A percentile compares a stretch with the other conserved stretches of the same genome.
phyloP scores from a whole-genome alignment of 2,797 vertebrate genomes.

The Aphelocoma californica region DNA sequence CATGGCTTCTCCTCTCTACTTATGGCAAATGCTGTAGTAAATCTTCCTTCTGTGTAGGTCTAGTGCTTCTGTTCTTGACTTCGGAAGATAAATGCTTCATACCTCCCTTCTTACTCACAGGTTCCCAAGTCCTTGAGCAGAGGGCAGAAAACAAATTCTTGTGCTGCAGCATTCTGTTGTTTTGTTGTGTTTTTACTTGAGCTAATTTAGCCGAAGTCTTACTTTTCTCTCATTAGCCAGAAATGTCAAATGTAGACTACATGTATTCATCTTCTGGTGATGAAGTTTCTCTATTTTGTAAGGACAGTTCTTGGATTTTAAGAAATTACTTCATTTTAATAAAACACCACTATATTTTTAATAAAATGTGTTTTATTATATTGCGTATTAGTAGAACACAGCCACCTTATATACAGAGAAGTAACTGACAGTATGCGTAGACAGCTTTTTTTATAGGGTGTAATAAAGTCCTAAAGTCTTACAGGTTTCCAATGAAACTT shows the following conservation, averaged over 20 bases:
- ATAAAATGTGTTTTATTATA: neutral
- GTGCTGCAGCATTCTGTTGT: neutral
- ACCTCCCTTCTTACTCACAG: neutral
- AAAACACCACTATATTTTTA: neutral
- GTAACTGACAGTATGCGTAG: neutral
- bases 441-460: neutral
- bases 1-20: neutral
- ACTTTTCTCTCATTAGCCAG: neutral
- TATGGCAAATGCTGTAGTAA: neutral
- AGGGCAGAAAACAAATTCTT: neutral
- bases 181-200: neutral
- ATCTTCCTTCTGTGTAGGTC: neutral
- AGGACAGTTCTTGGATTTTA: neutral
- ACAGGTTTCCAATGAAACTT: accelerated
- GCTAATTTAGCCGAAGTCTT: neutral
- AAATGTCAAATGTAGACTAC: neutral
- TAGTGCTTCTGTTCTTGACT: neutral
- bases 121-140: neutral
- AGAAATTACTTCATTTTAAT: neutral
- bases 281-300: neutral
- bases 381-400: neutral
- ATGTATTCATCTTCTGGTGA: neutral
- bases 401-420: neutral
- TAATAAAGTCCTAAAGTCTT: neutral
- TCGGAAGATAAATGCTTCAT: neutral